Evolutionary conservation across 1,140 invertebrate genomes (phyloP).

Genomic region (Phymorhynchus buccinoides): DNA sequence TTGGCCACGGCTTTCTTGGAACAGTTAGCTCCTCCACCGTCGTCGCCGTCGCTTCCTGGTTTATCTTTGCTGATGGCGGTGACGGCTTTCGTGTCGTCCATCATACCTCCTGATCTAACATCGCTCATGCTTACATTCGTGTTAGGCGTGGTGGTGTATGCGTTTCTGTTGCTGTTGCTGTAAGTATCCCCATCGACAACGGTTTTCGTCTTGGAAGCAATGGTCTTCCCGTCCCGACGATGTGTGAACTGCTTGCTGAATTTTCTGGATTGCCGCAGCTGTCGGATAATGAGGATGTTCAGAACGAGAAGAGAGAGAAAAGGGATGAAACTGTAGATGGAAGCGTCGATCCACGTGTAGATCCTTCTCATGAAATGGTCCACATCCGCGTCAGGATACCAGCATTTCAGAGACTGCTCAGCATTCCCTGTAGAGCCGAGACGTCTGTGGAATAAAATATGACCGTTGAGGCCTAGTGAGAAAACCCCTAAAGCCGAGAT

Average conservation of each 20-base stretch:
- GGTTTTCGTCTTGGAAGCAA: too few species aligned
- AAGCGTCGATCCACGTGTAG: conserved; percentile 42
- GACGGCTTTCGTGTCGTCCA: neutral
- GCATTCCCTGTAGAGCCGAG: neutral
- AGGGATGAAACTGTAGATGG: conserved; percentile 42
- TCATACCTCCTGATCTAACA: too few species aligned
- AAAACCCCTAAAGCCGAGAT: conserved; percentile 41
- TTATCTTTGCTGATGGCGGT: neutral
- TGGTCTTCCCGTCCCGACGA: too few species aligned
- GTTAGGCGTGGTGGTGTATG: neutral
- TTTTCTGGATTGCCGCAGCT: neutral
- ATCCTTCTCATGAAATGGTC: conserved; percentile 27
- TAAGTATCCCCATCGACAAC: neutral
- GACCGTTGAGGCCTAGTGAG: conserved; percentile 26
- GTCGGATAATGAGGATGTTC: conserved; percentile 37
- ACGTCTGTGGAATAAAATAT: conserved; percentile 27
- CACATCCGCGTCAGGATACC: neutral
- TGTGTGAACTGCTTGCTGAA: neutral
- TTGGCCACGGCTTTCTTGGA: neutral
- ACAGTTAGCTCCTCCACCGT: neutral
- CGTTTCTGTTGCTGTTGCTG: neutral
- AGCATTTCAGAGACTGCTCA: neutral
- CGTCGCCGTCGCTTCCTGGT: neutral
- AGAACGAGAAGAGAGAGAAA: conserved; percentile 26
- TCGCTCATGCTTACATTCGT: neutral